Base-by-base conservation (phyloP, 2,797 vertebrate genomes). In the Pelobates cultripes region DNA sequence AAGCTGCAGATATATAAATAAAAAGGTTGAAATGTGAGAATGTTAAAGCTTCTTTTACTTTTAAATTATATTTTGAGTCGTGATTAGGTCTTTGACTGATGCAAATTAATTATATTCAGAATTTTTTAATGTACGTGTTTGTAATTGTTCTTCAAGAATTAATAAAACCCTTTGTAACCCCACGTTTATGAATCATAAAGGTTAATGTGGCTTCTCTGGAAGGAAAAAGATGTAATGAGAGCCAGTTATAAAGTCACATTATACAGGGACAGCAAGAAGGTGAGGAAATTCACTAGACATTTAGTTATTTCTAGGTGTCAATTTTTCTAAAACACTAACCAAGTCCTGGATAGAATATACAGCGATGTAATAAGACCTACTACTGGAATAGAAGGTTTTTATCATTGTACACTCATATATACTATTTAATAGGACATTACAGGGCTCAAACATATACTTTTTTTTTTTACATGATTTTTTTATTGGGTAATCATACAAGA, bases 141-240 rank as follows among this genome's bases (percentile, higher is more conserved):
- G 77, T 79, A 83, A 71, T 70, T 79, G 71, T 70, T 79, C 72
- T 71, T 83, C 40, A 70, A 70, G 77, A 83, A 75, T 69, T 79
- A 61, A 83, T 83, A 83, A 83, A 28, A 83, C 66, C 81, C 43
- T 75, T 80, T 82, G 71, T 77, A 71, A 76, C 75, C 75, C 63
- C 73, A 71, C 78, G 85, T 82, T 73, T 51, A 70, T 85, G 64
- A 78, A 81, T 78, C 79, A 85, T 74, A 85, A 81, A 85, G 79
- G 79, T 75, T 81, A 81, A 78, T 81, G 60, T 75, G 75, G 64
- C 81, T 83, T 83, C 61, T 70, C 76, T 74, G 55, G 73, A 83
- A 47, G 4, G n/a, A 64, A 77, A 8, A 44, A 75, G 75, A 47
- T 70, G 63, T 15, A 51, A 83, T 70, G 64, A 7, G 40, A 70